Evolutionary conservation across 2,888 invertebrate species (phyloP).

Genomic region (Megamerina dolium): DNA sequence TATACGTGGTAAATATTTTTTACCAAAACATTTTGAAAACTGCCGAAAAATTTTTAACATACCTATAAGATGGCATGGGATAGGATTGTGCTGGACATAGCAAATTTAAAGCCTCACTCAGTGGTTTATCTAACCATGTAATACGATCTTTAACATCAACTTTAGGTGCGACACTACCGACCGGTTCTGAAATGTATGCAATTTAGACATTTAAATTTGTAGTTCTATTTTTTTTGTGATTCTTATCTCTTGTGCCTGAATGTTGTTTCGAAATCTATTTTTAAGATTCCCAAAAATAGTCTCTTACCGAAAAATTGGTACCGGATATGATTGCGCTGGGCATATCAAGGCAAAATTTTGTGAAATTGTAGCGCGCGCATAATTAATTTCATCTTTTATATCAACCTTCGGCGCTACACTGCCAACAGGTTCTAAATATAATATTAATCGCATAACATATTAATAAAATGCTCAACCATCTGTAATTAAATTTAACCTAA

Average conservation of each 20-base stretch:
- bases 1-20: neutral
- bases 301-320: conserved; percentile 27
- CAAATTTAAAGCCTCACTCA: conserved; percentile 54
- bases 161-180: conserved; percentile 63
- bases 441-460: too few relatives aligned
- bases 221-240: too few relatives aligned
- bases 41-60: conserved; percentile 10
- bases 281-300: neutral
- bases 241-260: conserved; percentile 21
- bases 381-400: conserved; percentile 58
- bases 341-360: conserved; percentile 61
- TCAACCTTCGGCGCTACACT: conserved; percentile 61
- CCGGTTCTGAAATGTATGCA: conserved; percentile 54
- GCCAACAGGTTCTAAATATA: conserved; percentile 52
- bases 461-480: too few relatives aligned
- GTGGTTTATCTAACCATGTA: conserved; percentile 53
- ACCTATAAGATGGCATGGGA: conserved; percentile 59
- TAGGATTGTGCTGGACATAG: conserved; percentile 73
- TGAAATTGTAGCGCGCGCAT: conserved; percentile 50
- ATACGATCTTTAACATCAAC: conserved; percentile 60
- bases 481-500: conserved; percentile 2
- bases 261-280: conserved; percentile 6
- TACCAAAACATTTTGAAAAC: neutral
- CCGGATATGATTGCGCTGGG: conserved; percentile 54
- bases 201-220: neutral